phyloP scores from a whole-genome alignment of 2,797 vertebrate species.

The Eulemur coronatus region DNA sequence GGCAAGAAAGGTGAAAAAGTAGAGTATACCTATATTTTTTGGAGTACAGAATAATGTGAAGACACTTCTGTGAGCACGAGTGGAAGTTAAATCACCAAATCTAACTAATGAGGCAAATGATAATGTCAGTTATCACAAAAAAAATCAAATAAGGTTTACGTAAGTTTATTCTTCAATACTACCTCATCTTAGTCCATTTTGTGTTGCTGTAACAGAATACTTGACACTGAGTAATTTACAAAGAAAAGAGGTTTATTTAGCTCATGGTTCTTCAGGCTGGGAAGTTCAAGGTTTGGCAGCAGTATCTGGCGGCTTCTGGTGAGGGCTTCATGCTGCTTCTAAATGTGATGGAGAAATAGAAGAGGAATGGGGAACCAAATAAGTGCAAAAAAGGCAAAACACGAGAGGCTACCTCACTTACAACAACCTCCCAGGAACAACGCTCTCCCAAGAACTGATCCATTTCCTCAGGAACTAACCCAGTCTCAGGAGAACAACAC shows the following conservation, averaged over 20 bases:
- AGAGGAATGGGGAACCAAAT: neutral
- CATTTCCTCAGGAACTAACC: neutral
- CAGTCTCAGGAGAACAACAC: neutral
- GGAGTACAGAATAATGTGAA: neutral
- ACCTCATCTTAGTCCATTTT: neutral
- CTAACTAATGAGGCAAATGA: neutral
- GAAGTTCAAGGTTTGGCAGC: neutral
- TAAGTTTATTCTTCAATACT: neutral
- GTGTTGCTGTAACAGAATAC: neutral
- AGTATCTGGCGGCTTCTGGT: neutral
- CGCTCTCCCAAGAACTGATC: neutral
- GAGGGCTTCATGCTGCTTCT: neutral
- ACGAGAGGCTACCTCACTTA: neutral
- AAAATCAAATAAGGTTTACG: too few species aligned
- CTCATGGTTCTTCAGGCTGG: neutral
- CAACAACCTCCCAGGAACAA: too few species aligned
- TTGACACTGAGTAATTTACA: neutral
- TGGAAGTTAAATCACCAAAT: neutral
- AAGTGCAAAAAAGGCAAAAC: neutral
- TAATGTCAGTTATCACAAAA: neutral
- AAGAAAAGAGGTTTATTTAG: neutral
- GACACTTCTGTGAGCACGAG: neutral
- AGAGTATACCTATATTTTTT: neutral
- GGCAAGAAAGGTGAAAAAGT: neutral
- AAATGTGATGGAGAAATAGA: neutral